Evolutionary conservation across 2,888 invertebrate species (phyloP), one percentile per base, ranked within the genome.

Genomic region (Ariolimax columbianus): DNA sequence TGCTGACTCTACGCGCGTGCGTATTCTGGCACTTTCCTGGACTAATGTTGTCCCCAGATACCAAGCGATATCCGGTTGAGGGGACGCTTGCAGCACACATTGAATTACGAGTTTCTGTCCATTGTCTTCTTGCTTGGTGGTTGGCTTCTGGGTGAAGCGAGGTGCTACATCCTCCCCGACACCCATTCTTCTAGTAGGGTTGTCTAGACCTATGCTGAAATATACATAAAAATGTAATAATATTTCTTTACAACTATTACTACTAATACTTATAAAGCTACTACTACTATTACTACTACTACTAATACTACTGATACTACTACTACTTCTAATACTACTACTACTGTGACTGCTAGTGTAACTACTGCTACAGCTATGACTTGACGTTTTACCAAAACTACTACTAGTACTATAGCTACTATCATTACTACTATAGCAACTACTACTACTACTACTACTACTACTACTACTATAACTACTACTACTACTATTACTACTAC

Each of bases 81-180:
- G 99, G 95, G 98, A 98, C 94, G 98, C 98, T 94, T 98, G 98
- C 95, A 99, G 97, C 95, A 98, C 96, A 95, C 98, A 99, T 95
- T 98, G 98, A 95, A 99, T 98, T 93, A 97, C 96, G 93, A 99
- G 97, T 95, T 97, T 97, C 94, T 97, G 97, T 93, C 98, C 98
- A 95, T 98, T 98, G 93, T 98, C 97, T 93, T 97, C 97, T 95
- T 99, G 99, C 95, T 97, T 96, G 95, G 98, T 98, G 94, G 98
- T 96, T 88, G 99, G 99, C 95, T 98, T 96, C 96, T 98, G 98
- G 94, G 98, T 98, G 95, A 99, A 99, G 91, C 98, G 98, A 91
- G 99, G 99, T 95, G 98, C 98, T 72, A 90, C 88, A 77, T 92
- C 92, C 86, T 92, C 91, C 81, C 91, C 91, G 86, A 90, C 91